Base-by-base conservation (phyloP, 2,797 vertebrate genomes). In the Esox masquinongy region DNA sequence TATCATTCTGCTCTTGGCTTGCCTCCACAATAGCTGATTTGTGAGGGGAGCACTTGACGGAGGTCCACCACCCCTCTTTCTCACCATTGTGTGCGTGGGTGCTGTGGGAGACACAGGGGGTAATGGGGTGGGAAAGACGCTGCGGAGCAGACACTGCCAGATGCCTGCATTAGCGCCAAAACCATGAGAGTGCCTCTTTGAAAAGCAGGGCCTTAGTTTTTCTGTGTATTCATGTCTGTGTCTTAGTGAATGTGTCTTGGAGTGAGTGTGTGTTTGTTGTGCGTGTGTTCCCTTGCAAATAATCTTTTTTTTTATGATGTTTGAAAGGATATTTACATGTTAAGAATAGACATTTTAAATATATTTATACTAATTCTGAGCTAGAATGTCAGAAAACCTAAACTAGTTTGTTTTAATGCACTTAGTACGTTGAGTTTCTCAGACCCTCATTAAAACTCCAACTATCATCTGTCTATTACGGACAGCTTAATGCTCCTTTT, bases 81-180 rank as follows among this genome's bases (percentile, higher is more conserved):
- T 94, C 95, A 96, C 95, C 95, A 85, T 83, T 90, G 87, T 87
- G 73, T 85, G 74, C 89, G 76, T 76, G 81, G 80, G 86, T 84
- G 85, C 80, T 87, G 85, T 82, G 75, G 88, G 82, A 89, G 89
- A 89, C 74, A 77, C 75, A 31, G 79, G 76, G 82, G 78, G 90
- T 77, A 77, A 70, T 76, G 88, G 88, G 89, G 86, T 90, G 90
- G 91, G 88, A 92, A 88, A 81, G 75, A 86, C 81, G 63, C 78
- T 82, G 75, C 83, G 84, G 83, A 88, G 89, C 85, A 94, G 93
- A 97, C 95, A 94, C 93, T 93, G 94, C 95, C 96, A 98, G 96
- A 97, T 96, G 97, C 95, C 93, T 94, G 95, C 95, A 97, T 97
- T 95, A 96, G 94, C 89, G 86, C 93, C 92, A 93, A 95, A 96